Conservation (phyloP, 2,797 vertebrate genomes). For the Diceros bicornis region DNA sequence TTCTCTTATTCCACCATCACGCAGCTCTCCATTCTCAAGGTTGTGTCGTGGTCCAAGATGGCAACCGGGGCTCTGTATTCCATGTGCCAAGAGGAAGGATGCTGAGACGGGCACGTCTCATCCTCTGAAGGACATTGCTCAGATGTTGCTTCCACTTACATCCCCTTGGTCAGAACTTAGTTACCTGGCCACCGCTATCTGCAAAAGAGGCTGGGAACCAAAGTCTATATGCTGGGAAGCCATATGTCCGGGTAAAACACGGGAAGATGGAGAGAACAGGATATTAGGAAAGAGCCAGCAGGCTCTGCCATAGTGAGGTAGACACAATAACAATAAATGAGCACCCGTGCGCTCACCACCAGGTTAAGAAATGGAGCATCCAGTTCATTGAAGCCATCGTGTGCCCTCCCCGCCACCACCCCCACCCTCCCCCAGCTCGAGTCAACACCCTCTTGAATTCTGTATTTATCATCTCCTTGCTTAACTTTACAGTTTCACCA, state of each 20-base stretch:
- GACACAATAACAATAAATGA: not conserved
- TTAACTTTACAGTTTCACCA: not conserved
- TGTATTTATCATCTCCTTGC: not conserved
- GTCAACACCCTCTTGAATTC: not conserved
- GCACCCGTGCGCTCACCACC: fast-evolving
- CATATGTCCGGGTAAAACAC: not conserved
- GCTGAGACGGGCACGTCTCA: not conserved
- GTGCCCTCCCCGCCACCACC: not conserved
- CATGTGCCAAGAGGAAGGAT: not conserved
- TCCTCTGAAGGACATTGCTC: not conserved
- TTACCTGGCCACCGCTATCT: not conserved
- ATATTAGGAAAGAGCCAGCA: not conserved
- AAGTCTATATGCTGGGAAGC: not conserved
- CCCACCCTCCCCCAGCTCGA: fast-evolving
- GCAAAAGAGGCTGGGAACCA: not conserved
- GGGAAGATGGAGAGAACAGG: not conserved
- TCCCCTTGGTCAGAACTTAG: not conserved
- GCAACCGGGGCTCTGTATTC: not conserved
- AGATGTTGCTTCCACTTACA: not conserved
- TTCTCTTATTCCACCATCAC: fast-evolving
- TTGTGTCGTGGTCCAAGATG: not conserved
- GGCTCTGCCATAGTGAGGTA: not conserved
- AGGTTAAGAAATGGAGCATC: not conserved
- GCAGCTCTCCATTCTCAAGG: not conserved
- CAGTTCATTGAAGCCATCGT: fast-evolving